A percentile compares a stretch with the other conserved stretches of the same genome.
Conservation (phyloP, 2,888 invertebrate genomes). For the Altica lythri region DNA sequence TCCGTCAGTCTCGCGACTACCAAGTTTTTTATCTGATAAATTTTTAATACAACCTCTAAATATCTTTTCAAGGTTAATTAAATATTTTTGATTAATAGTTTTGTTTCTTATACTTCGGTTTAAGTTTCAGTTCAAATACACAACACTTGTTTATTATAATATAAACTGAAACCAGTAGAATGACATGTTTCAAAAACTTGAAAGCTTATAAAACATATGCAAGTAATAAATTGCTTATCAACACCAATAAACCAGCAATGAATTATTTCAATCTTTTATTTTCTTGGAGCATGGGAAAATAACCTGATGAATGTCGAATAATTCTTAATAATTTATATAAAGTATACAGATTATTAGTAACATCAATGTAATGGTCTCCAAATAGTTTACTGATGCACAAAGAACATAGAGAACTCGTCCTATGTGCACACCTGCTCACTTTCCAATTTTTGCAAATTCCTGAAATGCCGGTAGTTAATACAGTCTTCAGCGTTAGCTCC, state of each 20-base stretch:
- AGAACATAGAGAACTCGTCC: conserved; percentile 39
- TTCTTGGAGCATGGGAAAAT: conserved; percentile 20
- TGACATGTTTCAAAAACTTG: not conserved
- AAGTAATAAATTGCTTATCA: conserved; percentile 17
- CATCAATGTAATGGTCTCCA: conserved; percentile 28
- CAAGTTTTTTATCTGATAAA: too few relatives aligned
- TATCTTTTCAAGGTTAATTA: too few relatives aligned
- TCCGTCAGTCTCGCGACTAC: too few relatives aligned
- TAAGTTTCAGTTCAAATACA: too few relatives aligned
- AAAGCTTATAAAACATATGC: conserved; percentile 6
- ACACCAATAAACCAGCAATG: conserved; percentile 7
- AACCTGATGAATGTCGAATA: conserved; percentile 16
- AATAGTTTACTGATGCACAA: conserved; percentile 35
- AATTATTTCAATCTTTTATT: conserved; percentile 3
- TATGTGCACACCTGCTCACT: conserved; percentile 45
- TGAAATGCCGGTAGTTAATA: conserved; percentile 50
- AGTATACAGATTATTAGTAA: conserved; percentile 23
- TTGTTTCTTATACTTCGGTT: too few relatives aligned
- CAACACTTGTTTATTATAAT: too few relatives aligned
- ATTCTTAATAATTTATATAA: conserved; percentile 24
- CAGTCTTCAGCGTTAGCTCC: conserved; percentile 48
- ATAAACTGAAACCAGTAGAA: not conserved
- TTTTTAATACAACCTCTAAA: too few relatives aligned
- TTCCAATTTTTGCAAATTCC: conserved; percentile 45
- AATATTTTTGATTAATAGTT: too few relatives aligned